These are phyloP conservation scores for Pseudorhiza aurosa DNA, from an alignment of 30 jellyfish, hydroid and myxozoan genomes.

Conservation along the genomic window DNA sequence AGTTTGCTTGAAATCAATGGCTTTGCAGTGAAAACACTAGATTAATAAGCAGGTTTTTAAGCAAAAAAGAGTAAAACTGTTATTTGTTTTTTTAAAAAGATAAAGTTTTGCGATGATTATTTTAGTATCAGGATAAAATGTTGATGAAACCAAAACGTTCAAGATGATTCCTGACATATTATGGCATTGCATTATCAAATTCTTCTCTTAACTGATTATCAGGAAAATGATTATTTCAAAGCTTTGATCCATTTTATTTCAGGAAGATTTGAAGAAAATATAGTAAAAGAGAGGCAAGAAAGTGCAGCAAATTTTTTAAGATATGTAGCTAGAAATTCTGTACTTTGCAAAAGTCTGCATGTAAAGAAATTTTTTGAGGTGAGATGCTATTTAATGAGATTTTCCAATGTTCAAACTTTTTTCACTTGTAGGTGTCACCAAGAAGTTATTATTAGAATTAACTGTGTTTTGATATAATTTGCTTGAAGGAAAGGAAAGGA, in stretches of 20 bases:
- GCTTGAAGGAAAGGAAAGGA: no score
- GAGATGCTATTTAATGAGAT: neutral
- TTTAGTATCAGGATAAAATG: no score
- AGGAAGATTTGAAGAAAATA: slow-evolving; percentile 94
- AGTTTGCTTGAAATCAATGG: no score
- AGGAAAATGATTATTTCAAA: neutral
- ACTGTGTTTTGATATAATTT: no score
- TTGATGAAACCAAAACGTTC: no score
- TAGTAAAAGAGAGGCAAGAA: slow-evolving; percentile 83
- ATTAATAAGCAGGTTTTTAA: no score
- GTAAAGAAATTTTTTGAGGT: slow-evolving; percentile 80
- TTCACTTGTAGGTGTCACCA: neutral
- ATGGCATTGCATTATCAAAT: neutral
- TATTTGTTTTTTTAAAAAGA: no score
- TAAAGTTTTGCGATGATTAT: no score
- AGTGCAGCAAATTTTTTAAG: slow-evolving; percentile 67
- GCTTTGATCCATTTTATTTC: neutral
- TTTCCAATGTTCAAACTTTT: neutral
- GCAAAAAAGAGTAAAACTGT: no score
- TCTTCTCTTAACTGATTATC: neutral
- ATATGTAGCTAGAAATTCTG: slow-evolving; percentile 50
- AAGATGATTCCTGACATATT: no score
- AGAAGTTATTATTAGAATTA: no score
- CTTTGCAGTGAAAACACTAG: no score
- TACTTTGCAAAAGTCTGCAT: slow-evolving; percentile 49